These are phyloP conservation scores for Suricata suricatta DNA, from an alignment of 2,113 vertebrate species.

Conservation along the genomic window DNA sequence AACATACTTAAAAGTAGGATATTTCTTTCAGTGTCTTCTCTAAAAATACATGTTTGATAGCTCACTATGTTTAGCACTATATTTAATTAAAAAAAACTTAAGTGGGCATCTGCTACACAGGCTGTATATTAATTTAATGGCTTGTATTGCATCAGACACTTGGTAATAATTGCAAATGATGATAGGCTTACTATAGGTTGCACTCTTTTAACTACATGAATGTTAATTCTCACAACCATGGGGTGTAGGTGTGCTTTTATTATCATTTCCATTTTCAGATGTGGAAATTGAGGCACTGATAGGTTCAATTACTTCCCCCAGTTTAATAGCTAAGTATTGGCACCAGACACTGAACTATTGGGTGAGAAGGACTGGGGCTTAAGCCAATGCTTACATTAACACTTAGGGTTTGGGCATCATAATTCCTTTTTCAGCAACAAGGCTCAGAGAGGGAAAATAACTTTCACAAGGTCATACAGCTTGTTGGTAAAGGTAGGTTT, in stretches of 20 bases:
- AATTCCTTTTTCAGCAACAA: background rate
- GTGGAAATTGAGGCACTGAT: background rate
- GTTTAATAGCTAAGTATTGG: background rate
- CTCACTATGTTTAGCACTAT: background rate
- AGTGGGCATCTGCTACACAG: background rate
- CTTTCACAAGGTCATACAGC: background rate
- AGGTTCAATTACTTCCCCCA: background rate
- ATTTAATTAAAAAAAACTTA: background rate
- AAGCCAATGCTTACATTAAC: background rate
- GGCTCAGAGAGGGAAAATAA: background rate
- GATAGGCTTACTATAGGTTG: background rate
- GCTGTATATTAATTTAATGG: background rate
- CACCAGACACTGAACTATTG: background rate
- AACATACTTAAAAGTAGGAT: background rate
- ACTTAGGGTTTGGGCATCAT: background rate
- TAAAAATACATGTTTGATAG: background rate
- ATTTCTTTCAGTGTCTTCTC: slow-evolving; percentile 10
- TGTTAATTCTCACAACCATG: background rate
- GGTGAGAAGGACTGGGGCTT: background rate
- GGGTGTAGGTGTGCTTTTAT: background rate
- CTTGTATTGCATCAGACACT: background rate
- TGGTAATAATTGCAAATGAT: slow-evolving; percentile 1
- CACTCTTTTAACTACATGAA: background rate
- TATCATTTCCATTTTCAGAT: slow-evolving; percentile 21
- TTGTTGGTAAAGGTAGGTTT: background rate